Base-by-base conservation (phyloP, 2,113 vertebrate genomes). In the Epinephelus cyanopodus region DNA sequence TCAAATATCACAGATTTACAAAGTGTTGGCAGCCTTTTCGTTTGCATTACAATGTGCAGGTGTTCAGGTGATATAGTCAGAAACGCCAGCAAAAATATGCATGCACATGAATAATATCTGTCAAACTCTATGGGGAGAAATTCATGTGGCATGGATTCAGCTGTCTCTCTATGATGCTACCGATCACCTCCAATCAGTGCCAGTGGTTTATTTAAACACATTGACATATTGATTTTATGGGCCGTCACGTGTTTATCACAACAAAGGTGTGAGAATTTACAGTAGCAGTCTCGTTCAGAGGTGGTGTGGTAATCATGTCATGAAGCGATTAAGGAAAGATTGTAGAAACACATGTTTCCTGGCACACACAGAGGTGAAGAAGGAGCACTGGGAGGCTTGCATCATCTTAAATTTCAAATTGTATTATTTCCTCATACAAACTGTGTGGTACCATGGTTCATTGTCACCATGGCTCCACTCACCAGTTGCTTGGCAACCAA, bases 401-500 rank as follows among this genome's bases (percentile, higher is more conserved):
- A 56, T 79, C 69, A 81, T 83, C 68, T 80, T 82, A 29, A 90
- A 86, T 84, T 88, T 48, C 54, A 81, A 74, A 72, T 76, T 68
- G 50, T 79, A 60, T 86, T 90, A 37, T 82, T 83, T 77, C 84
- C 77, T 89, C 72, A 77, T 66, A 84, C 85, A 87, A 86, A 90
- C 68, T 79, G 74, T 77, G 62, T 73, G 81, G 64, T 83, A 67
- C 79, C 66, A 71, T 29, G 50, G 76, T 89, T 90, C 89, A 86
- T 92, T 92, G 93, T 94, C 93, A 81, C 93, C 89, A 91, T 91
- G 80, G 82, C 86, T 90, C 91, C 85, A 80, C 80, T 94, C 88
- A 92, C 86, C 91, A 94, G 95, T 95, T 95, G 93, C 95, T 91
- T 95, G 91, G 94, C 95, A 95, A 95, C 94, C 90, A 85, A 85